Base-by-base conservation (phyloP, 2,797 vertebrate genomes). In the Botia kubotai region DNA sequence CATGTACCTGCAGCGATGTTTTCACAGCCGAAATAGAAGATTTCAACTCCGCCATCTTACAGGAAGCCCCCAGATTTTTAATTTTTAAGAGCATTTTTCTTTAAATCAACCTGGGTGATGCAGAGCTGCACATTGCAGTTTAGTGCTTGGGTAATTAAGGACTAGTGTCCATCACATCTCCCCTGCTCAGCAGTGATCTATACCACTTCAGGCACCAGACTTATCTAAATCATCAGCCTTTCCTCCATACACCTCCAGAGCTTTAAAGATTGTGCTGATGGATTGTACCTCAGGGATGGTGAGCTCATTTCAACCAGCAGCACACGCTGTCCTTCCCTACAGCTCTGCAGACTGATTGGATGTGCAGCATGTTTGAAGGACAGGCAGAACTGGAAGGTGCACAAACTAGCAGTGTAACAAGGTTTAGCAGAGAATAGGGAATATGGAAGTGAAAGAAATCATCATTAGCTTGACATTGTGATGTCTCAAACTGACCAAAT, bases 41-140 rank as follows among this genome's bases (percentile, higher is more conserved):
- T 26, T 26, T 26, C 23, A 26, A 26, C 23, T 26, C 23, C 23
- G 23, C 23, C 23, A 26, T 26, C 23, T 26, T 26, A 26, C 23
- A 26, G 23, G 23, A 26, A 26, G 23, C 23, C 23, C 53, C n/a
- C 53, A 57, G 10, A 53, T 4, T 29, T 29, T 60, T 1, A 11
- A 23, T 23, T 57, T 57, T 23, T 58, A 8, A 58, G 19, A 23
- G 21, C 21, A 19, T 8, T 23, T 87, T 86, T 84, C 78, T 39
- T 86, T 90, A 85, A 43, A 90, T 92, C 90, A 91, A 87, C 86
- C 85, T 81, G 83, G 55, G 81, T 87, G 87, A 87, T 88, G 80
- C 87, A 83, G 80, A 76, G 66, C 72, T 69, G 75, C 83, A 87
- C 77, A 85, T 82, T 85, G 75, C 77, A 66, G 72, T 87, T 83